Evolutionary conservation across 1,140 invertebrate genomes (phyloP).

Genomic region (Drosophila guanche): DNA sequence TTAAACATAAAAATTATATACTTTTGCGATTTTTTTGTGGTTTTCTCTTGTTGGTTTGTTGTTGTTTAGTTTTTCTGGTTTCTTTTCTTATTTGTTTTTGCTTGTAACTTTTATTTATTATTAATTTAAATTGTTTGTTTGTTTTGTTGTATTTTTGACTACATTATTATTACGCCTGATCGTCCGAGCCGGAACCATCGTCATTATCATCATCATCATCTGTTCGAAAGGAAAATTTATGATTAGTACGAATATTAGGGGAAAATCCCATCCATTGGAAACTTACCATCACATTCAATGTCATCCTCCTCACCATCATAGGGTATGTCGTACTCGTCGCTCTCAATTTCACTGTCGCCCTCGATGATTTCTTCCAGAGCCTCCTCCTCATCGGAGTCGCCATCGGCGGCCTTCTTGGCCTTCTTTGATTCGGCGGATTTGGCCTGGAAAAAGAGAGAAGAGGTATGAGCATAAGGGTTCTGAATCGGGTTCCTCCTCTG

Average conservation of each 20-base stretch:
- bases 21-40: conserved; percentile 80
- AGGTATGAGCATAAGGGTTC: conserved; percentile 7
- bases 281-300: conserved; percentile 81
- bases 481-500: conserved; percentile 13
- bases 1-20: conserved; percentile 83
- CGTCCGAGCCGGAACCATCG: conserved; percentile 81
- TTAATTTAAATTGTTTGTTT: conserved; percentile 80
- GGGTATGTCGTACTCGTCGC: conserved; percentile 82
- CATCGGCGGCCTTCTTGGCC: conserved; percentile 81
- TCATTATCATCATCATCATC: conserved; percentile 83
- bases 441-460: conserved; percentile 54
- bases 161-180: conserved; percentile 83
- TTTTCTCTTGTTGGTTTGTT: conserved; percentile 54
- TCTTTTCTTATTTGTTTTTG: conserved; percentile 60
- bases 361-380: conserved; percentile 78
- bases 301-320: conserved; percentile 83
- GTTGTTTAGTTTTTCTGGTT: conserved; percentile 51
- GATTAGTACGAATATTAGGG: conserved; percentile 2
- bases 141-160: conserved; percentile 79
- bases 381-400: conserved; percentile 78
- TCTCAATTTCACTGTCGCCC: conserved; percentile 82
- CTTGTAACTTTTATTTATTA: conserved; percentile 80
- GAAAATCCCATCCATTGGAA: background rate
- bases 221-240: conserved; percentile 20
- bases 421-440: conserved; percentile 83